Conservation (phyloP, 1,140 invertebrate genomes). For the Diachasmimorpha longicaudata region DNA sequence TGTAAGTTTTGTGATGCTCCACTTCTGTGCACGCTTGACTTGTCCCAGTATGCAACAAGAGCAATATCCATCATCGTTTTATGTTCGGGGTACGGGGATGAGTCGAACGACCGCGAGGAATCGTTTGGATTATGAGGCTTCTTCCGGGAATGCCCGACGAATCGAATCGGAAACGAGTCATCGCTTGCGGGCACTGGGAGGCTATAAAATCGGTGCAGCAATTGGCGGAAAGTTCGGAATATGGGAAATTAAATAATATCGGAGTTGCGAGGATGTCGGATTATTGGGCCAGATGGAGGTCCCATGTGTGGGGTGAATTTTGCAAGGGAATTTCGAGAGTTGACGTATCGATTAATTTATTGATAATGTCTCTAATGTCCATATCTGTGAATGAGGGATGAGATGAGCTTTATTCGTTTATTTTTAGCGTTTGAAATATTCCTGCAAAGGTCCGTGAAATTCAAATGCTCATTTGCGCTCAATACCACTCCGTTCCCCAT, state of each 20-base stretch:
- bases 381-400: no score
- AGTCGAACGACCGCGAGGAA: constrained; percentile 23
- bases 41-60: constrained; percentile 26
- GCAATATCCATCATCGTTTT: constrained; percentile 1
- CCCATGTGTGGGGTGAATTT: no score
- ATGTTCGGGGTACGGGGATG: background rate
- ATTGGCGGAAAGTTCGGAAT: background rate
- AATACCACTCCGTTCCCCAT: no score
- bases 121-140: constrained; percentile 22
- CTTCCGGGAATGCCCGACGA: constrained; percentile 27
- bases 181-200: constrained; percentile 1
- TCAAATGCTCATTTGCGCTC: no score
- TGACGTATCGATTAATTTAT: no score
- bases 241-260: background rate
- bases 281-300: no score
- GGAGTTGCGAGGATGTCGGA: background rate
- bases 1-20: constrained; percentile 9
- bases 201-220: background rate
- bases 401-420: no score
- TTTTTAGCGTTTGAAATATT: no score
- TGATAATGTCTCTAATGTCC: no score
- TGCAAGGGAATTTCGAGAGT: no score
- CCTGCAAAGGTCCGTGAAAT: no score
- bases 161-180: constrained; percentile 26
- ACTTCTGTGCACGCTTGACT: constrained; percentile 27